phyloP scores from a whole-genome alignment of 1,140 invertebrate genomes.

The Trissolcus basalis region DNA sequence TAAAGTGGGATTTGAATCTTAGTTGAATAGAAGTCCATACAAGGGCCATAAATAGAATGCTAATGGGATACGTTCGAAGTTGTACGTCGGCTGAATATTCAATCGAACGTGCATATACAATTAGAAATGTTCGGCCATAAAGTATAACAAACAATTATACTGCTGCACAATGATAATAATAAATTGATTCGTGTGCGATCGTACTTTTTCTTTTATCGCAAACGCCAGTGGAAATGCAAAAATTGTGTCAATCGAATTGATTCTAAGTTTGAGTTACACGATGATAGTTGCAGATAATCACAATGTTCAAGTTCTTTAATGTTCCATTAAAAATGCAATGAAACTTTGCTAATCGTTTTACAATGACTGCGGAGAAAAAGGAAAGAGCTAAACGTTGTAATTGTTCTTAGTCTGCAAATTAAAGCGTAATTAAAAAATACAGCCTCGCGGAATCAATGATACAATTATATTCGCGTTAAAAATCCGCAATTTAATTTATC shows the following conservation, averaged over 20 bases:
- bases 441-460: no score
- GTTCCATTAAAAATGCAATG: no score
- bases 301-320: no score
- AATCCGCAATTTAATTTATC: no score
- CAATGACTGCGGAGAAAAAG: no score
- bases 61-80: constrained; percentile 14
- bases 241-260: not conserved
- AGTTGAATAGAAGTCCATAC: constrained; percentile 21
- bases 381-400: no score
- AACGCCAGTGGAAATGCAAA: not conserved
- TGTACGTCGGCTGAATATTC: constrained; percentile 22
- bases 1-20: constrained; percentile 27
- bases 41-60: constrained; percentile 32
- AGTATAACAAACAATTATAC: constrained; percentile 10
- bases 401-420: no score
- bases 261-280: no score
- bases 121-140: constrained; percentile 20
- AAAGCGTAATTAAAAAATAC: no score
- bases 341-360: no score
- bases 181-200: not conserved
- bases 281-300: no score
- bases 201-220: not conserved
- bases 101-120: constrained; percentile 7
- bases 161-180: not conserved
- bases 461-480: no score